These are phyloP conservation scores for Dicranocentrus wangi DNA, from an alignment of 2,888 invertebrate species.

Conservation along the genomic window DNA sequence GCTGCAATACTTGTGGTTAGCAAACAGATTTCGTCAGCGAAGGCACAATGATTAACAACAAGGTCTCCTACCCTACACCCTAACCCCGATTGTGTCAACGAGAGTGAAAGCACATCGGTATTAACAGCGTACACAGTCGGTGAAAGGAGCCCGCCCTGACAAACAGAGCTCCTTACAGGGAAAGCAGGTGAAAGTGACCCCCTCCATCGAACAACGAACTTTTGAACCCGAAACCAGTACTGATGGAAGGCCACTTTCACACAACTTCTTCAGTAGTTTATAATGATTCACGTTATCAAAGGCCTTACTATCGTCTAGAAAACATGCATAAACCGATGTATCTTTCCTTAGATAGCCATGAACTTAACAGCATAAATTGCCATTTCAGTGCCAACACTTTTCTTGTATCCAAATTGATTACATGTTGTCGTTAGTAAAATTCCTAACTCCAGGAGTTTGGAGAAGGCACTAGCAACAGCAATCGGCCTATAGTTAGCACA, in stretches of 20 bases:
- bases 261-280: not conserved
- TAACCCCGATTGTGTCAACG: not conserved
- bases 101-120: not conserved
- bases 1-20: not conserved
- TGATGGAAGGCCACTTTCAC: not conserved
- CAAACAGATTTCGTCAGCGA: constrained; percentile 14
- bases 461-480: constrained; percentile 4
- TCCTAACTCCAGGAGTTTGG: constrained; percentile 6
- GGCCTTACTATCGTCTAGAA: not conserved
- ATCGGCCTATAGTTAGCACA: constrained; percentile 15
- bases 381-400: not conserved
- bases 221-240: not conserved
- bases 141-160: constrained; percentile 21
- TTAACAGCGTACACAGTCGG: constrained; percentile 5
- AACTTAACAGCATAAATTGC: not conserved
- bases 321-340: not conserved
- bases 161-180: constrained; percentile 8
- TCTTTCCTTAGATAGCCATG: not conserved
- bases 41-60: not conserved
- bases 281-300: constrained; percentile 34
- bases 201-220: not conserved
- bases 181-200: not conserved
- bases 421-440: not conserved
- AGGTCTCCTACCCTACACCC: not conserved
- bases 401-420: constrained; percentile 19